These are phyloP conservation scores for Chloroceryle inda DNA, from an alignment of 2,797 vertebrate genomes.

Conservation along the genomic window DNA sequence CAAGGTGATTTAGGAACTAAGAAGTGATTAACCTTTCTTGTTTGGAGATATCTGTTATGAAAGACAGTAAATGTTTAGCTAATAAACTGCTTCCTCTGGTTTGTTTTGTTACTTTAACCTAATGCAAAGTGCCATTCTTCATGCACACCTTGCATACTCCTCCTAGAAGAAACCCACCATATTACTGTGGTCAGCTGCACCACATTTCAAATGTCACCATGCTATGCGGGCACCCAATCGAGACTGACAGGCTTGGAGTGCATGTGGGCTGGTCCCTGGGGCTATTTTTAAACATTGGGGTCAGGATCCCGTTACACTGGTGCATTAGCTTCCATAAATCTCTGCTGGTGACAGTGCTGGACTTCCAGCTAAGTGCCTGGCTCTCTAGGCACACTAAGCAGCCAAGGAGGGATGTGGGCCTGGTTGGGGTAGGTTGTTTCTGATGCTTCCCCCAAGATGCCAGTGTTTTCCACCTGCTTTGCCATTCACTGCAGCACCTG, in stretches of 20 bases:
- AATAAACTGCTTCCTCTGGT: not conserved
- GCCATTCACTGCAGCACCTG: not conserved
- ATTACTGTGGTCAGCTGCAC: not conserved
- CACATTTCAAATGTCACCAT: not conserved
- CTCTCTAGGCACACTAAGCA: not conserved
- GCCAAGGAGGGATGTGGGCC: not conserved
- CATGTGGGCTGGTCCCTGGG: not conserved
- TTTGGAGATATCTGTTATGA: not conserved
- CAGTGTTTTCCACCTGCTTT: not conserved
- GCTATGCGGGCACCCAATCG: not conserved
- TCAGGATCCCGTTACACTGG: slow-evolving; percentile 1
- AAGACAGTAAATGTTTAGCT: not conserved
- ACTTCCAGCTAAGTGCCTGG: not conserved
- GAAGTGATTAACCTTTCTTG: not conserved
- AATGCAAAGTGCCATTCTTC: accelerated
- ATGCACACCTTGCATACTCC: not conserved
- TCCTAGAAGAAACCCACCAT: not conserved
- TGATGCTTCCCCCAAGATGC: not conserved
- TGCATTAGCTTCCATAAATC: not conserved
- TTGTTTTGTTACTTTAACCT: not conserved
- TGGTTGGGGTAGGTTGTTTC: not conserved
- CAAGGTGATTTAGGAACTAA: not conserved
- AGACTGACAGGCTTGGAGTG: not conserved
- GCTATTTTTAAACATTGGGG: slow-evolving; percentile 51
- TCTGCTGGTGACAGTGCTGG: not conserved